Evolutionary conservation across 2,797 vertebrate species (phyloP).

Genomic region (Rhincodon typus): DNA sequence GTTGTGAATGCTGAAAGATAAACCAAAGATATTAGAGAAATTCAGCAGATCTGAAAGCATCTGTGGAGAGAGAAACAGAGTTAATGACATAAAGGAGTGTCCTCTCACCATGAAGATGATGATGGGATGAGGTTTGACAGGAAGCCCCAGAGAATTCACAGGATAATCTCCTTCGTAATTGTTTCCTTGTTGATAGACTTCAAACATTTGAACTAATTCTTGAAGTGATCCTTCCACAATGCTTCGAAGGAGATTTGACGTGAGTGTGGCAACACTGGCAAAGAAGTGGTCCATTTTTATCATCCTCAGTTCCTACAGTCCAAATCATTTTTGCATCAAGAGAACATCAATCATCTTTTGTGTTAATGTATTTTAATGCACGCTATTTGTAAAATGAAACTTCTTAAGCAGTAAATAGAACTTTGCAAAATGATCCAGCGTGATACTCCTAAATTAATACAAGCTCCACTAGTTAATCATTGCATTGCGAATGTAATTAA

Average conservation of each 20-base stretch:
- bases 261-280: slow-evolving; percentile 37
- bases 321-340: neutral
- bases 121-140: slow-evolving; percentile 44
- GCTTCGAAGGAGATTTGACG: slow-evolving; percentile 40
- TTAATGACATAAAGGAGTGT: neutral
- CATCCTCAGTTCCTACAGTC: slow-evolving; percentile 30
- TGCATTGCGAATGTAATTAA: neutral
- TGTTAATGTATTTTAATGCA: neutral
- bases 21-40: too few species aligned
- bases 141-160: slow-evolving; percentile 42
- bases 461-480: neutral
- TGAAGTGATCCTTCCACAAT: slow-evolving; percentile 41
- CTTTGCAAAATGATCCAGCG: too few species aligned
- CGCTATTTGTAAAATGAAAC: neutral
- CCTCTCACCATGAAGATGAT: slow-evolving; percentile 44
- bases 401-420: neutral
- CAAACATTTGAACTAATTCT: slow-evolving; percentile 38
- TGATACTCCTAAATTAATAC: neutral
- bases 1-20: neutral
- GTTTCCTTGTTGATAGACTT: slow-evolving; percentile 43
- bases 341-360: neutral
- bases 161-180: slow-evolving; percentile 40
- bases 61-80: too few species aligned
- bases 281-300: slow-evolving; percentile 43
- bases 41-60: too few species aligned